Conservation (phyloP, 2,797 vertebrate genomes). For the Heliangelus exortis region DNA sequence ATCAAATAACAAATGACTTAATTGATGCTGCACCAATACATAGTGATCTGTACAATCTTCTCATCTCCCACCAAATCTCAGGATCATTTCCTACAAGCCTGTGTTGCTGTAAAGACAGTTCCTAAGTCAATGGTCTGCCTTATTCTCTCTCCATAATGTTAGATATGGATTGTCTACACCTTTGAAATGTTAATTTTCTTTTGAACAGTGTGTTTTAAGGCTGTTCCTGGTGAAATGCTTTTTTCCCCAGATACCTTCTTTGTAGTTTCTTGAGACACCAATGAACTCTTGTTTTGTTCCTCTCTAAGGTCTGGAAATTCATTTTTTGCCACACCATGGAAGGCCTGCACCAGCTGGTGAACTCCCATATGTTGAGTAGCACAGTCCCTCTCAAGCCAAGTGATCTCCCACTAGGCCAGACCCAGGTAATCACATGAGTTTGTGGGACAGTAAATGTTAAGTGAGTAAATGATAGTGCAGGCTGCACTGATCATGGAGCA, state of each 20-base stretch:
- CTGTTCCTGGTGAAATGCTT: background rate
- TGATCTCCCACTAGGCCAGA: background rate
- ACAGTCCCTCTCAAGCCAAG: background rate
- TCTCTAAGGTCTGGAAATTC: background rate
- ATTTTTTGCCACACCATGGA: background rate
- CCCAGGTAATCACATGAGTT: background rate
- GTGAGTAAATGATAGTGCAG: background rate
- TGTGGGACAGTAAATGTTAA: background rate
- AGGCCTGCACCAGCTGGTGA: background rate
- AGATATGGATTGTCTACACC: background rate
- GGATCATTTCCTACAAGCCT: background rate
- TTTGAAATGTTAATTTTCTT: slow-evolving; percentile 12
- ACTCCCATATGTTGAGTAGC: background rate
- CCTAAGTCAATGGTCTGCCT: background rate
- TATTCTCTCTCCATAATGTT: background rate
- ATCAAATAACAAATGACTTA: background rate
- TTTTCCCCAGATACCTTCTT: background rate
- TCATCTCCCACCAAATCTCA: background rate
- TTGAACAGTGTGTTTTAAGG: background rate
- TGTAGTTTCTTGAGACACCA: background rate
- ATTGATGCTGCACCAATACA: background rate
- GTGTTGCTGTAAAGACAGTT: background rate
- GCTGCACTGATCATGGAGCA: background rate
- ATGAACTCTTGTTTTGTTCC: background rate
- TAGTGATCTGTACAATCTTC: background rate